Conservation (phyloP, 2,888 invertebrate genomes). For the Sympetrum striolatum region DNA sequence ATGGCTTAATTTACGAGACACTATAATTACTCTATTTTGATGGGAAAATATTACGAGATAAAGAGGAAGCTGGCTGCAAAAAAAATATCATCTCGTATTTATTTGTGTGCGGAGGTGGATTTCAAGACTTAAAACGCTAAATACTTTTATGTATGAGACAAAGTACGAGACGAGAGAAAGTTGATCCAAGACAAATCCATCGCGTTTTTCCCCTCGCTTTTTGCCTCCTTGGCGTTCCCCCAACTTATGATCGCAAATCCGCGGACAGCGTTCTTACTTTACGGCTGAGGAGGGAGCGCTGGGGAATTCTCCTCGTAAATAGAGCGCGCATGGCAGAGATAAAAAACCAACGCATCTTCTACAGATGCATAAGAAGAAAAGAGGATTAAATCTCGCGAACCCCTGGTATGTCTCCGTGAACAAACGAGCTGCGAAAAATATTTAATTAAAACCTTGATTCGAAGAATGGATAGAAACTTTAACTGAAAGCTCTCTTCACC, state of each 20-base stretch:
- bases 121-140: neutral
- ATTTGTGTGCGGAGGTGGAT: neutral
- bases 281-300: neutral
- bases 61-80: neutral
- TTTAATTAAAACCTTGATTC: neutral
- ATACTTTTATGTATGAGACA: neutral
- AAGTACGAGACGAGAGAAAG: slow-evolving; percentile 5
- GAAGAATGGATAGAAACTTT: neutral
- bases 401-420: neutral
- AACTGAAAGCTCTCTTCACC: no score
- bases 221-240: neutral
- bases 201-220: slow-evolving; percentile 5
- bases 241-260: slow-evolving; percentile 24
- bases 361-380: slow-evolving; percentile 27
- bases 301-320: neutral
- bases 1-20: neutral
- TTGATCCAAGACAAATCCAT: slow-evolving; percentile 34
- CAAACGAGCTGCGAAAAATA: neutral
- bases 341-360: slow-evolving; percentile 1
- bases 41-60: neutral
- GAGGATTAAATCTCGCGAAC: slow-evolving; percentile 1
- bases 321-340: neutral
- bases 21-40: neutral
- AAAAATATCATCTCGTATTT: neutral
- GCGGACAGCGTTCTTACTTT: neutral